Base-by-base conservation (phyloP, 1,140 invertebrate species). In the Trachymyrmex cornetzi region DNA sequence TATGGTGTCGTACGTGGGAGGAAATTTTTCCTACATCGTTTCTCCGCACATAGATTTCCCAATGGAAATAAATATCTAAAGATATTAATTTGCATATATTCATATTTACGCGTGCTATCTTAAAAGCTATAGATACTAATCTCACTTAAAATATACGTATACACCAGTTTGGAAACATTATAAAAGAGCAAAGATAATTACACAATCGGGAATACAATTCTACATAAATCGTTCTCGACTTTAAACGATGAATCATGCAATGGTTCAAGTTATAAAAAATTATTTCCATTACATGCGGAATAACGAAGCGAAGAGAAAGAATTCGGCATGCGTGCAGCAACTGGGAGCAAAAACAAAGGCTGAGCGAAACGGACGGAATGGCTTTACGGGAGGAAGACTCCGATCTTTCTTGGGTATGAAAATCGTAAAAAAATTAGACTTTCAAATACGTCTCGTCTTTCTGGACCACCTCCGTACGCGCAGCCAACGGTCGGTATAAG, bases 401-500 rank as follows among this genome's bases (percentile, higher is more conserved):
- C 66, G 79, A 71, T 81, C 79, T 66, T 34, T 55, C n/a, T 53
- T 67, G 53, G 34, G 61, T 16, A 71, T 66, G 34, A 85, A 85
- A 77, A 77, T 48, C 55, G 16, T 55, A 89, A 89, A 89, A 59
- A 67, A 90, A 90, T 90, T 89, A 90, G 77, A 89, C 89, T 90
- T 90, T 90, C 85, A 90, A 90, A 90, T 90, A 69, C 66, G 85
- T 67, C 14, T 64, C 50, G 64, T 80, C 79, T 85, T 77, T 67
- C 77, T 77, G 88, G 88, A 84, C 85, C 85, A 89, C 71, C 84
- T 89, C 67, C 57, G 69, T 89, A 89, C 64, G 59, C 77, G 38
- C 57, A 30, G 19, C 64, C 38, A 14, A 67, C 81, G 81, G 72
- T 89, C 77, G 30, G 88, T 74, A 90, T 90, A 90, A 90, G 64